phyloP scores from a whole-genome alignment of 2,113 vertebrate species.

The Damaliscus lunatus region DNA sequence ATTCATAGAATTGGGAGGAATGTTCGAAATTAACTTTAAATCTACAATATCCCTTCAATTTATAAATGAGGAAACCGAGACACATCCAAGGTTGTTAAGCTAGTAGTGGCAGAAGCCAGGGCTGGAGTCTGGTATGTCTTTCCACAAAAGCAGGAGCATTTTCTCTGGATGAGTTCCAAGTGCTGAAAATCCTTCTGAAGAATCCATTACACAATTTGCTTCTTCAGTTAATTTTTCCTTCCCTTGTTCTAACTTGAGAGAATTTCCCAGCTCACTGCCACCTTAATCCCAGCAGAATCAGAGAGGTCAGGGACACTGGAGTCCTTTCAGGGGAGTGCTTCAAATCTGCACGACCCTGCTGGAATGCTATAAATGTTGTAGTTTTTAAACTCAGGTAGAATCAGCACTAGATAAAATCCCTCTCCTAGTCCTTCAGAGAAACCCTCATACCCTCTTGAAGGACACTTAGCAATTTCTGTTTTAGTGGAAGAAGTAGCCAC shows the following conservation, averaged over 20 bases:
- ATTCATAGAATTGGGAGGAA: background rate
- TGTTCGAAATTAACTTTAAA: background rate
- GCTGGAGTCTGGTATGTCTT: background rate
- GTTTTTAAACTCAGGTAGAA: constrained; percentile 28
- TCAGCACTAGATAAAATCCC: constrained; percentile 26
- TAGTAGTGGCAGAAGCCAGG: background rate
- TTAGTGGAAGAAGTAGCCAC: constrained; percentile 40
- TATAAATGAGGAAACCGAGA: background rate
- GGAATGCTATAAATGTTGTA: background rate
- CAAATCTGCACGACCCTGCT: background rate
- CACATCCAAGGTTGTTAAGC: background rate
- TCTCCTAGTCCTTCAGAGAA: constrained; percentile 40
- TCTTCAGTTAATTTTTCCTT: background rate
- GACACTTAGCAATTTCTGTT: constrained; percentile 49
- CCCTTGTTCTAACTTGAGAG: background rate
- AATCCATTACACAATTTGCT: background rate
- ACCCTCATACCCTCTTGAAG: constrained; percentile 15
- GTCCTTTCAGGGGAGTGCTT: background rate
- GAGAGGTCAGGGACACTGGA: background rate
- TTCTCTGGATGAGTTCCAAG: background rate
- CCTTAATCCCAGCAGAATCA: background rate
- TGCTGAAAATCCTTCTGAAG: background rate
- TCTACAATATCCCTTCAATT: background rate
- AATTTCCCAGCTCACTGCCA: background rate
- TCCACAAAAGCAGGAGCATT: background rate